Evolutionary conservation across 2,888 invertebrate genomes (phyloP).

Genomic region (Xestoiulus laeticollis): DNA sequence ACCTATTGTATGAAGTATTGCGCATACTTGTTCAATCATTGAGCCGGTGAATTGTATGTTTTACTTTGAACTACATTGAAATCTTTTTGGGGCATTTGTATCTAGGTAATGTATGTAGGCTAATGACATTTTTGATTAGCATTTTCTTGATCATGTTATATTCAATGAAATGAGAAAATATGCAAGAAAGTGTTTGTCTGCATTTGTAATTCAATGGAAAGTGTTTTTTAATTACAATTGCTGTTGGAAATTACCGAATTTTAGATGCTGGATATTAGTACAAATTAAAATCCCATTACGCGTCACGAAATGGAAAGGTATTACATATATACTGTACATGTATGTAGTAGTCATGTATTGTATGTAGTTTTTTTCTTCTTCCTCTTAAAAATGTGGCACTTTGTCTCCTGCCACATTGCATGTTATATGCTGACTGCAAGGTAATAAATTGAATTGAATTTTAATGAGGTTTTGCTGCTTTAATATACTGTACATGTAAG

Average conservation of each 20-base stretch:
- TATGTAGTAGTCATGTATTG: no score
- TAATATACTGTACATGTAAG: no score
- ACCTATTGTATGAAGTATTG: not conserved
- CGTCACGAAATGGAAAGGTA: no score
- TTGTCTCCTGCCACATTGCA: no score
- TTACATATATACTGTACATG: no score
- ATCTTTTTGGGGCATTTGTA: conserved; percentile 4
- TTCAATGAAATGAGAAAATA: not conserved
- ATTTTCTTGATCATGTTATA: conserved; percentile 24
- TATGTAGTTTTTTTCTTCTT: no score
- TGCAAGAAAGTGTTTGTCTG: not conserved
- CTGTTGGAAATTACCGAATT: not conserved
- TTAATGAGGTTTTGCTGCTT: no score
- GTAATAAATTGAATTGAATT: no score
- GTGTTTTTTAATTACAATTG: not conserved
- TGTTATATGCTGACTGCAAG: no score
- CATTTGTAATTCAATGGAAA: not conserved
- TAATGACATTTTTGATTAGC: conserved; percentile 1
- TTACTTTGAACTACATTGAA: not conserved
- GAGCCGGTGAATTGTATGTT: not conserved
- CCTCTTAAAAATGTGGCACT: no score
- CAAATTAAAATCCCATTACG: not conserved
- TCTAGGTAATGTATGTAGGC: not conserved
- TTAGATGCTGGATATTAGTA: not conserved
- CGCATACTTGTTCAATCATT: not conserved